A percentile compares a stretch with the other conserved stretches of the same genome.
Conservation (phyloP, 2,113 vertebrate genomes). For the Paradisaea rubra region DNA sequence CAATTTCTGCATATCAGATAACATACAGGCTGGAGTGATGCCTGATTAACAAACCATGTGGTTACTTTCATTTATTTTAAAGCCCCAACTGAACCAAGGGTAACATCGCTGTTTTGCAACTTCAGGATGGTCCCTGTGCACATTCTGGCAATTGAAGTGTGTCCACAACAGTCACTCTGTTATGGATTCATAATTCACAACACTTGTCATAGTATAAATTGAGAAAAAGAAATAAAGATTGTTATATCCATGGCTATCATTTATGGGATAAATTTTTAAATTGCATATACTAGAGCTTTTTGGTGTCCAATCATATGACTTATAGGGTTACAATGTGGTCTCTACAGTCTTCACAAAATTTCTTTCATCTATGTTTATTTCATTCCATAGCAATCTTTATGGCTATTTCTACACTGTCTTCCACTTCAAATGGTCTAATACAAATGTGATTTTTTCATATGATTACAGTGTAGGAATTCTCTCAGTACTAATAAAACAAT, state of each 20-base stretch:
- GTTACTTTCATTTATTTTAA: background rate
- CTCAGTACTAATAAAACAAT: background rate
- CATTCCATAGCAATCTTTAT: background rate
- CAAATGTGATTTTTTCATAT: background rate
- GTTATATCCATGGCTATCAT: background rate
- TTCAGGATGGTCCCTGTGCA: background rate
- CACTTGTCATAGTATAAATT: background rate
- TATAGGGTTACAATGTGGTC: background rate
- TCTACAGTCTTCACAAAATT: background rate
- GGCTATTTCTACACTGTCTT: background rate
- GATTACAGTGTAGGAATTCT: background rate
- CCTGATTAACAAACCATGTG: background rate
- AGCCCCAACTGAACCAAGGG: background rate
- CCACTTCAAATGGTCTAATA: background rate
- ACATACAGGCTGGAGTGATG: background rate
- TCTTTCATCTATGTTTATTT: background rate
- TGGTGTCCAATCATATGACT: background rate
- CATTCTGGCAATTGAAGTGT: background rate
- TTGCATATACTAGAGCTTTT: background rate
- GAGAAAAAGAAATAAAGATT: background rate
- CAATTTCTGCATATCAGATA: slow-evolving; percentile 1
- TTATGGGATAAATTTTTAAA: background rate
- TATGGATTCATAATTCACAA: background rate
- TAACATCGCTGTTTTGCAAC: background rate
- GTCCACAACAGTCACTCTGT: background rate